Conservation (phyloP, 2,797 vertebrate species). For the Eupleurogrammus muticus region DNA sequence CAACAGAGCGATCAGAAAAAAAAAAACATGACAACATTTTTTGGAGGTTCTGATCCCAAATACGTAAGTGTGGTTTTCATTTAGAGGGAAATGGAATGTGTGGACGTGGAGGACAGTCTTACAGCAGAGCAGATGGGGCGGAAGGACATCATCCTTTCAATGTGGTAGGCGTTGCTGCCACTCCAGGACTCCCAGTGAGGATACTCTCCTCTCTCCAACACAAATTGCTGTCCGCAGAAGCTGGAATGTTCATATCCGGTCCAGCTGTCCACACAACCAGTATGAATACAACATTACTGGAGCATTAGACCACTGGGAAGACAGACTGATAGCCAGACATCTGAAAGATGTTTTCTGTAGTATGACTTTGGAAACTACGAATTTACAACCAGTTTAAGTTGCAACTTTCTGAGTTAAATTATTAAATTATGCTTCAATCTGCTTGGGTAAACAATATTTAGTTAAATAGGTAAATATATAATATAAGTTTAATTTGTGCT, state of each 20-base stretch:
- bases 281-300: conserved; percentile 15
- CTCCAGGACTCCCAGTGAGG: conserved; percentile 98
- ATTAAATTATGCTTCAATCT: not conserved
- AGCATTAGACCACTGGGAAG: conserved; percentile 9
- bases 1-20: too few species aligned
- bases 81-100: conserved; percentile 16
- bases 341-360: not conserved
- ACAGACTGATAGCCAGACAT: conserved; percentile 2
- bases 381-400: not conserved
- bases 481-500: not conserved
- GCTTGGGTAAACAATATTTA: not conserved
- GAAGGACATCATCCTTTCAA: conserved; percentile 97
- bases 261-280: conserved; percentile 86
- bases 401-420: not conserved
- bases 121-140: conserved; percentile 96
- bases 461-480: not conserved
- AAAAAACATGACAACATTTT: too few species aligned
- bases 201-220: conserved; percentile 96
- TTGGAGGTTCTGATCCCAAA: not conserved
- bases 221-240: conserved; percentile 97
- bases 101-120: conserved; percentile 69
- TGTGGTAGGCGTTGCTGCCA: conserved; percentile 97
- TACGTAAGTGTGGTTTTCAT: conserved; percentile 6
- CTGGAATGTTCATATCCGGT: conserved; percentile 95
- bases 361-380: not conserved